Conservation (phyloP, 2,797 vertebrate genomes). For the Meda fulgida region DNA sequence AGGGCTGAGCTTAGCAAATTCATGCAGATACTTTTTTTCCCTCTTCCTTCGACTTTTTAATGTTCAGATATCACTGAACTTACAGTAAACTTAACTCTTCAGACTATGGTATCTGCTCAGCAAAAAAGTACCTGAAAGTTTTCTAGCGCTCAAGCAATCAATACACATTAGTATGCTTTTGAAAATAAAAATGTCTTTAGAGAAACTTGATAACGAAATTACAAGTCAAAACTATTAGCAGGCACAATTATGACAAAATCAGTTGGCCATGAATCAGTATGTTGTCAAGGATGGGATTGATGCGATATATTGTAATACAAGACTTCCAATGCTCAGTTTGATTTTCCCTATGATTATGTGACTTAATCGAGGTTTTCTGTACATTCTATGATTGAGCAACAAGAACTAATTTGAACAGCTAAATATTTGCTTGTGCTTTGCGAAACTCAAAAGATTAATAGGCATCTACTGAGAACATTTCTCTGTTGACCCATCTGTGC, state of each 20-base stretch:
- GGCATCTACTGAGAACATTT: not conserved
- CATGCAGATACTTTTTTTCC: not conserved
- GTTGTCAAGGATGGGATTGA: conserved; percentile 14
- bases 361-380: conserved; percentile 10
- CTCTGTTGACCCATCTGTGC: not conserved
- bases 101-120: conserved; percentile 2
- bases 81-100: conserved; percentile 6
- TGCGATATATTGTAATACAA: conserved; percentile 8
- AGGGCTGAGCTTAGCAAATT: conserved; percentile 42
- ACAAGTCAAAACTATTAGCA: not conserved
- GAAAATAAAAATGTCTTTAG: not conserved
- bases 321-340: conserved; percentile 18
- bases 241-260: not conserved
- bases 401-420: conserved; percentile 2
- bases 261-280: not conserved
- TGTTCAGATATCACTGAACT: conserved; percentile 14
- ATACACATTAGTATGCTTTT: not conserved
- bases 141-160: not conserved
- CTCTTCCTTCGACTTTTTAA: not conserved
- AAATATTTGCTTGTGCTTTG: not conserved
- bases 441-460: not conserved
- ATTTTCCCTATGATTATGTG: conserved; percentile 29
- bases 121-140: not conserved
- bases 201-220: not conserved
- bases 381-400: conserved; percentile 16